Percentiles rank a stretch among this genome's conserved stretches.
Conservation (phyloP, 1,140 invertebrate species). For the Oncopeltus fasciatus region DNA sequence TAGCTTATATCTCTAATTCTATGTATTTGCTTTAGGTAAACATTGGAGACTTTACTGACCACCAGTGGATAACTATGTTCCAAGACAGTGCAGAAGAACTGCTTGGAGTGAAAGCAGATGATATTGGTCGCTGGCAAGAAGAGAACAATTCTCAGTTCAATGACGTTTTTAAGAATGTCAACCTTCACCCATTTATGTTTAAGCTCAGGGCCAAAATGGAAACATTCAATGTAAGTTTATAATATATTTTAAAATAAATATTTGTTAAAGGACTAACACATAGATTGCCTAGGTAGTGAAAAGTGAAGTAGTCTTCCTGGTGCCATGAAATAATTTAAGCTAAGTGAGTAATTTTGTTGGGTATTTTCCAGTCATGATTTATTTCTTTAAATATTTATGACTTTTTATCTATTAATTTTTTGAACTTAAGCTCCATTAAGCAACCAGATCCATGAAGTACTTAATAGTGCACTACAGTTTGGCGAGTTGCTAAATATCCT, state of each 20-base stretch:
- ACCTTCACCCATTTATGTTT: constrained; percentile 68
- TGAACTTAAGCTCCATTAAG: too few species aligned
- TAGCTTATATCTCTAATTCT: background rate
- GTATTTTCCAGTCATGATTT: too few species aligned
- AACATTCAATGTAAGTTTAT: constrained; percentile 62
- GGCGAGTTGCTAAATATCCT: too few species aligned
- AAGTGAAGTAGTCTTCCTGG: too few species aligned
- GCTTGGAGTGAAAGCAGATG: constrained; percentile 57
- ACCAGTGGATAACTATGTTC: constrained; percentile 80
- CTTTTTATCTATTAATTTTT: too few species aligned
- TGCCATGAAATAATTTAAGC: too few species aligned
- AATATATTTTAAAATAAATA: background rate
- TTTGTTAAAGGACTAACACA: too few species aligned
- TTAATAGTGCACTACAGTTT: too few species aligned
- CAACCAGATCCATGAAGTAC: too few species aligned
- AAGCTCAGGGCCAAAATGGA: constrained; percentile 76
- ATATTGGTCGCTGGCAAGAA: constrained; percentile 54
- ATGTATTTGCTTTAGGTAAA: constrained; percentile 37
- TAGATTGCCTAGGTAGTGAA: too few species aligned
- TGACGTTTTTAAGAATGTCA: constrained; percentile 50
- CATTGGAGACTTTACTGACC: constrained; percentile 64
- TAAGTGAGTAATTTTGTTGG: too few species aligned
- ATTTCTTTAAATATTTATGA: too few species aligned
- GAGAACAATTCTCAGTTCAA: constrained; percentile 40
- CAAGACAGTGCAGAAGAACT: constrained; percentile 72